Base-by-base conservation (phyloP, 2,888 invertebrate genomes). In the Dromius quadrimaculatus region DNA sequence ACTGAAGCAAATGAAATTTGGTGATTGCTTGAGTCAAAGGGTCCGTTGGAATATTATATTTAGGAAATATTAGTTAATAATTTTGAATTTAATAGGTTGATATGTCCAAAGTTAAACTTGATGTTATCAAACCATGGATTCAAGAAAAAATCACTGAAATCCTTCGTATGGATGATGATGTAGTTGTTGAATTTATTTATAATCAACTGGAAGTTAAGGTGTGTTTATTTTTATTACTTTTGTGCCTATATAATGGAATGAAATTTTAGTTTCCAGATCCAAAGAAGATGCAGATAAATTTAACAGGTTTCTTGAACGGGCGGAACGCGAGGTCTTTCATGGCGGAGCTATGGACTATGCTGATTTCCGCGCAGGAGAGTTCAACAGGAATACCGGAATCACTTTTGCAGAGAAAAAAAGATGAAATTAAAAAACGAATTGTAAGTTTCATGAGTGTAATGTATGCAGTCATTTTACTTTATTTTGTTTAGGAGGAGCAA, bases 81-180 rank as follows among this genome's bases (percentile, higher is more conserved):
- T n/a, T n/a, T n/a, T 76, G 11, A 17, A 54, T 75, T n/a, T n/a
- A n/a, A 65, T 77, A 94, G 96, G 94, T 99, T 82, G 98, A 99
- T 83, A 97, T 98, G 95, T 91, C 92, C 63, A 98, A 98, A 85
- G 95, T 99, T 71, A 98, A 99, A 83, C 85, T 99, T 78, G 98
- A 99, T 80, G 95, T 96, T 45, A 88, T 99, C 78, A 97, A 98
- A 81, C 99, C 99, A 74, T 99, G 99, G 99, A 99, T 99, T 80
- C 94, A 97, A 22, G 92, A 94, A 81, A 94, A 96, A 84, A 92
- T 99, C 71, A 98, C 97, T 1, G 96, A 98, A 80, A 91, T 98
- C 72, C 87, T 99, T 65, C 95, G 96, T 77, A 94, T 98, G 83
- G 99, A 99, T 84, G 99, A 99, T 83, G 99, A 99, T 84, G 99